Evolutionary conservation across 2,888 invertebrate genomes (phyloP), one percentile per base, ranked within the genome.

Genomic region (Sphaeridia pumilis): DNA sequence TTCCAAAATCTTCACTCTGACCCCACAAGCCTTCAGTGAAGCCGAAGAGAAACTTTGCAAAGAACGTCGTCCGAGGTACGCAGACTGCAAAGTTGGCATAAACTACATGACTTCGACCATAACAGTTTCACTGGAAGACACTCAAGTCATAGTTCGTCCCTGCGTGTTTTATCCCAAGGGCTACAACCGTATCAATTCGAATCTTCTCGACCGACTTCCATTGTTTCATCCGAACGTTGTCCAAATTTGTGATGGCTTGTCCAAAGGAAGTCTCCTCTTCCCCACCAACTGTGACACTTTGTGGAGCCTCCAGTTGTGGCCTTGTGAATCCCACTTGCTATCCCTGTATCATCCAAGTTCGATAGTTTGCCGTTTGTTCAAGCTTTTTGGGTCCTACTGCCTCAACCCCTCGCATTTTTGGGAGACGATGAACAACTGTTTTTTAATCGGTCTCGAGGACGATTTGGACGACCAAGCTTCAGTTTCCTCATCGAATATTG

Each of bases 291-390:
- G 55, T 31, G 61, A 64, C 24, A 62, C 61, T 2, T 38, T 64
- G 2, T 64, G 64, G 64, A 59, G 57, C 2, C 36, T 62, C 5
- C 56, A 59, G 27, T 60, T 64, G 42, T 64, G 64, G 64, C 61
- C 64, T 2, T 48, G 54, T 7, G 64, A 64, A 43, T 58, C 57
- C 27, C 64, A 64, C 35, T 47, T 64, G 1, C 31, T 59, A 12
- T 58, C 56, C 14, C 21, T 49, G 14, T 60, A 48, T 31, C 64
- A 64, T 55, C 60, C 61, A 1, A 51, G 46, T 36, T 59, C 59
- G 36, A 34, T 64, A 2, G 46, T 62, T 22, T 10, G 56, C 2
- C 49, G 64, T 35, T 12, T 62, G 22, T 60, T 60, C 31, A 64
- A 62, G 51, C 36, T 64, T 10, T 60, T 54, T 34, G 44, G 53